These are phyloP conservation scores for Parnassius mnemosyne DNA, from an alignment of 2,888 invertebrate genomes.

Conservation along the genomic window DNA sequence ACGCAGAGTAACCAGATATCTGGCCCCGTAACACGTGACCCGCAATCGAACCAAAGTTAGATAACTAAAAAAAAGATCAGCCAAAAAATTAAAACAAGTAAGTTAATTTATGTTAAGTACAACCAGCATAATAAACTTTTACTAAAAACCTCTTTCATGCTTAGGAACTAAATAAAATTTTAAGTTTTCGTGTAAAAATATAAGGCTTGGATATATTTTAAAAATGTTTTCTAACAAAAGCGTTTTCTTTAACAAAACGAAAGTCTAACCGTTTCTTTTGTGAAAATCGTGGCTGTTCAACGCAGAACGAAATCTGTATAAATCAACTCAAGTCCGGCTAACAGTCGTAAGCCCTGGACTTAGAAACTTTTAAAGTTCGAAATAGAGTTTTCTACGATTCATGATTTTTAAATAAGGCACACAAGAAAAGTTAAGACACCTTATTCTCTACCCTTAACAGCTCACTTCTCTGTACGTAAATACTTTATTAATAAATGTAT, in stretches of 20 bases:
- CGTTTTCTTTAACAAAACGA: slow-evolving; percentile 16
- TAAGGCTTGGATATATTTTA: slow-evolving; percentile 7
- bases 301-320: slow-evolving; percentile 24
- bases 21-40: no score
- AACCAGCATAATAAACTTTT: no score
- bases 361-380: slow-evolving; percentile 1
- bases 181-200: slow-evolving; percentile 8
- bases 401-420: slow-evolving; percentile 14
- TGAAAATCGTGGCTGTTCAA: slow-evolving; percentile 23
- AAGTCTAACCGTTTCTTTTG: slow-evolving; percentile 13
- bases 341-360: slow-evolving; percentile 15
- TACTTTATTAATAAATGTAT: no score
- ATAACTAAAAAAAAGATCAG: no score
- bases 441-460: no score
- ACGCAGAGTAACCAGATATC: no score
- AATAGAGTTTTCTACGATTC: slow-evolving; percentile 18
- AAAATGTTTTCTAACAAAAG: slow-evolving; percentile 18
- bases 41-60: no score
- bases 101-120: no score
- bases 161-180: not conserved
- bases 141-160: no score
- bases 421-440: no score
- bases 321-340: slow-evolving; percentile 20
- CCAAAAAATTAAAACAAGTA: no score
- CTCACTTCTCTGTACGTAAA: no score